These are phyloP conservation scores for Nestor notabilis DNA, from an alignment of 2,113 vertebrate species.

Conservation along the genomic window DNA sequence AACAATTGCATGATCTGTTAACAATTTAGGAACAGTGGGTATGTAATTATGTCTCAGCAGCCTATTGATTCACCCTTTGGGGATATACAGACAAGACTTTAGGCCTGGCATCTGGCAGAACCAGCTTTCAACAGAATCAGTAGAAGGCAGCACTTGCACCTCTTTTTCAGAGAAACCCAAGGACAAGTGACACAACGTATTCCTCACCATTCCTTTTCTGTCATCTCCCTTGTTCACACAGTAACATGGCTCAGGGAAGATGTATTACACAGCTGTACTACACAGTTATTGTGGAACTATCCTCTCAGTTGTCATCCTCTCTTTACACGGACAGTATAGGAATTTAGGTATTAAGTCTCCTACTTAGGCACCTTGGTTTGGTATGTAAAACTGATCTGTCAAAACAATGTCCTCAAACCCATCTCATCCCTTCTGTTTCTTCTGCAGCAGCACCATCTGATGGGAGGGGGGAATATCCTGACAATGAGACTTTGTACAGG, in stretches of 20 bases:
- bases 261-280: not conserved
- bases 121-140: not conserved
- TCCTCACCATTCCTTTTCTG: not conserved
- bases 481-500: not conserved
- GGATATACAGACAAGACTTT: not conserved
- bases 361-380: not conserved
- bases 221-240: not conserved
- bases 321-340: accelerated
- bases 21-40: not conserved
- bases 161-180: not conserved
- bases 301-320: not conserved
- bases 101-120: not conserved
- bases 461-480: not conserved
- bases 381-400: accelerated
- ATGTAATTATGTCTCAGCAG: constrained; percentile 21
- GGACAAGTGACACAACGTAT: not conserved
- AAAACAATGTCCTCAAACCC: not conserved
- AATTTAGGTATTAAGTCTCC: not conserved
- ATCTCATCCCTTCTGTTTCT: not conserved
- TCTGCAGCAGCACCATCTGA: not conserved
- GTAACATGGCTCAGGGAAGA: not conserved
- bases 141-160: accelerated
- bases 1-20: not conserved
- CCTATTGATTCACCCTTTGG: not conserved
- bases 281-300: not conserved